Evolutionary conservation across 1,140 invertebrate species (phyloP).

Genomic region (Sogatella furcifera): DNA sequence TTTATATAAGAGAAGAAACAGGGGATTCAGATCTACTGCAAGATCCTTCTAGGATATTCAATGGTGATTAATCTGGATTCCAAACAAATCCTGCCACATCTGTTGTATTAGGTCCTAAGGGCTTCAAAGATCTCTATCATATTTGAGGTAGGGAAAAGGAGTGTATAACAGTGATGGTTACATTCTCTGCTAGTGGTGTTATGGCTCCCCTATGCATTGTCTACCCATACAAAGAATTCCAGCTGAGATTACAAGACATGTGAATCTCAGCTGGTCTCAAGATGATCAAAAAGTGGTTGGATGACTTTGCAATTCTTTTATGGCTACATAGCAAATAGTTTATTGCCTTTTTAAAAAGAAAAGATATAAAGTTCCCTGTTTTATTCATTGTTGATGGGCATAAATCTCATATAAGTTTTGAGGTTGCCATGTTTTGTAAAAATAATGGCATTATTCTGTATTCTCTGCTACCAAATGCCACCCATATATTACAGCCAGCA

Average conservation of each 20-base stretch:
- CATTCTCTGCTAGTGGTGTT: not conserved
- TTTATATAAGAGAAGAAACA: not conserved
- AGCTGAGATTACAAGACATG: not conserved
- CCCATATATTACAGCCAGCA: conserved; percentile 29
- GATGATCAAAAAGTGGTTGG: not conserved
- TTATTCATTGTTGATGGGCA: conserved; percentile 29
- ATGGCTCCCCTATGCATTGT: not conserved
- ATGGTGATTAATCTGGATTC: not conserved
- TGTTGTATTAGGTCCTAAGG: not conserved
- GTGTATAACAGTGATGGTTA: not conserved
- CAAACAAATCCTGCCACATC: not conserved
- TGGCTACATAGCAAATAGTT: conserved; percentile 27
- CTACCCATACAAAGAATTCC: not conserved
- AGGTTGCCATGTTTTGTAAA: conserved; percentile 24
- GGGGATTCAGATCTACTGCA: not conserved
- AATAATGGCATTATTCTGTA: conserved; percentile 27
- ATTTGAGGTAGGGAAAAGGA: not conserved
- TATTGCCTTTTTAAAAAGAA: conserved; percentile 26
- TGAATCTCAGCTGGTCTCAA: not conserved
- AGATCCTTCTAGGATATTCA: not conserved
- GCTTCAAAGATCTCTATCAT: not conserved
- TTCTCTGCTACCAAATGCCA: conserved; percentile 30
- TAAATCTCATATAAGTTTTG: conserved; percentile 26
- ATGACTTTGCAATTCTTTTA: conserved; percentile 21
- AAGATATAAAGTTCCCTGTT: conserved; percentile 26